Evolutionary conservation across 53 echinoderm and acorn worm species (phyloP), one percentile per base, ranked within the genome.

Genomic region (Paracentrotus lividus): DNA sequence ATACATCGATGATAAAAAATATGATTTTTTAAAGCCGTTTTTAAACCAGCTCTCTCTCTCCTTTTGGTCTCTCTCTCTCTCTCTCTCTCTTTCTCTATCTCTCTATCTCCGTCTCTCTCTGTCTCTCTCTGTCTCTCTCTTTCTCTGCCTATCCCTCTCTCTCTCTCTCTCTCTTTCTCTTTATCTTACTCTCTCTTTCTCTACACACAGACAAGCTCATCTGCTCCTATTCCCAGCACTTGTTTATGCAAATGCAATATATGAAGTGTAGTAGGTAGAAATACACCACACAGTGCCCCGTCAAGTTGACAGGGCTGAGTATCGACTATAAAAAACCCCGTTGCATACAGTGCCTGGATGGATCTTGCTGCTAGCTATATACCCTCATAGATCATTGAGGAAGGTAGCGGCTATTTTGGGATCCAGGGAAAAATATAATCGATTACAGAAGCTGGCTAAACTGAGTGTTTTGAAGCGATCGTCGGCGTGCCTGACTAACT

Each of bases 391-490:
- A 69, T 69, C 69, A 69, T 36, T 34, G 34, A 69, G 69, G 69
- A 69, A 69, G 69, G 69, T 69, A 69, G 16, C 16, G 69, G 34
- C 69, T 69, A 69, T 69, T 69, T 69, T 69, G 34, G 69, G 69
- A 69, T 69, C 69, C 69, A 36, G 69, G 69, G 69, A 38, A 69
- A n/a, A 69, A 69, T 69, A 69, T 69, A 69, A 69, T 69, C 69
- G 69, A 69, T 34, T 69, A 31, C 36, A 69, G 61, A 34, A 69
- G 69, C 69, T 69, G 69, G 69, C 69, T 69, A 38, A 69, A 69
- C 69, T 26, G 69, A 34, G 34, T 14, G 69, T 16, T 69, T 38
- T 69, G 69, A 34, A 16, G 69, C 38, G 38, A 36, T 69, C 38
- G 34, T 69, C 34, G 34, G 69, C 38, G 34, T 69, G 38, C 38